Evolutionary conservation across 2,888 invertebrate species (phyloP), one percentile per base, ranked within the genome.

Genomic region (Ophion slaviceki): DNA sequence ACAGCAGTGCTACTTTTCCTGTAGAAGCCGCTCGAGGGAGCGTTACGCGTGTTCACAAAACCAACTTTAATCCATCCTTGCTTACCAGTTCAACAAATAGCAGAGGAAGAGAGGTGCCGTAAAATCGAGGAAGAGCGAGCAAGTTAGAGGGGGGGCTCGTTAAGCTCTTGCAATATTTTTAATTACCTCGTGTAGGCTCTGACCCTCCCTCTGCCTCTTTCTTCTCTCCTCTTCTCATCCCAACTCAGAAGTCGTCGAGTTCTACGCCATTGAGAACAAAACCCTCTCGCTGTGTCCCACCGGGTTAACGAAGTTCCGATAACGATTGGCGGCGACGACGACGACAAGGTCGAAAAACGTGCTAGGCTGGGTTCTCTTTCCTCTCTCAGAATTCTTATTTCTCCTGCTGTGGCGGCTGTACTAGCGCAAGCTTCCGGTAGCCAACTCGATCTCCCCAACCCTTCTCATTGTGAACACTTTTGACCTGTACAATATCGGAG

Each of bases 1-100:
- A 72, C 32, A 62, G 67, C 59, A n/a, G 6, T 57, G 66, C 14
- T 67, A 70, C 82, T 84, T 88, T 89, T 91, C 89, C 88, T 88
- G 83, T 89, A 89, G 90, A 90, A 89, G 71, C 66, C 68, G 79
- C 70, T 82, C 61, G 66, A 70, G 47, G 45, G 53, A 77, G 40
- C 71, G 61, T 87, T 68, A 79, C 82, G 75, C 75, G 40, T 68
- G 67, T 59, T 74, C 86, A 62, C 80, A 75, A 89, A 90, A 89
- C 88, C 86, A 91, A 92, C 89, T 92, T 93, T 93, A 92, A 93
- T 92, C 90, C 91, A 91, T 89, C 88, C 89, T 82, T 85, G 88
- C 80, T 89, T 85, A 80, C 82, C 67, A 66, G 71, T 59, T 59
- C 82, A 68, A 61, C 59, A 57, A 59, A 75, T 59, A 70, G 20